Evolutionary conservation across 2,797 vertebrate species (phyloP).

Genomic region (Poecilia picta): DNA sequence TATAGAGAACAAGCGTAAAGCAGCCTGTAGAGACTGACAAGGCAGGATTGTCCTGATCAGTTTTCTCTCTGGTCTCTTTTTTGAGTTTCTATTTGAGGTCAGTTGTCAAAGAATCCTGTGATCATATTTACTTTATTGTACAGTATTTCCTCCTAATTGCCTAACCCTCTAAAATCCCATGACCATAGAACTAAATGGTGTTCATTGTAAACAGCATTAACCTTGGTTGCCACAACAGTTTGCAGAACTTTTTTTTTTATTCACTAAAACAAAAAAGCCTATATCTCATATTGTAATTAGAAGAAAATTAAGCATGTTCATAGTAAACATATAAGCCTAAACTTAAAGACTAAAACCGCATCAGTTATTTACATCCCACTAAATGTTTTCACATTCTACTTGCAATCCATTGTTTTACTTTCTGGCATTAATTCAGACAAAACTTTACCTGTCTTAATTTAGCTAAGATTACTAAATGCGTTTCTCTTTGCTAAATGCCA

Average conservation of each 20-base stretch:
- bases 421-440: background rate
- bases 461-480: background rate
- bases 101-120: conserved; percentile 69
- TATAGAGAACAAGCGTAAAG: conserved; percentile 35
- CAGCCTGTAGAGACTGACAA: conserved; percentile 58
- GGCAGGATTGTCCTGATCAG: conserved; percentile 72
- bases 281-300: background rate
- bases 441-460: background rate
- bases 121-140: conserved; percentile 73
- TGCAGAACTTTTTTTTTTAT: conserved; percentile 12
- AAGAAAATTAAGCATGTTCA: background rate
- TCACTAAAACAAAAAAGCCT: background rate
- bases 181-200: conserved; percentile 56
- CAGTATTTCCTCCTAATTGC: conserved; percentile 64
- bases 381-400: background rate
- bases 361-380: background rate
- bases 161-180: conserved; percentile 59
- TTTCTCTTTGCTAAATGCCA: background rate
- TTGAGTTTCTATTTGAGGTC: conserved; percentile 58
- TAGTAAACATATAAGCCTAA: background rate
- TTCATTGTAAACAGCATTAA: conserved; percentile 40
- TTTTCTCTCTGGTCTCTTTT: conserved; percentile 47
- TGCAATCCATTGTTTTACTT: background rate
- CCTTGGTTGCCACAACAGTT: conserved; percentile 46
- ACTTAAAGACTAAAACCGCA: background rate